Evolutionary conservation across 2,113 vertebrate genomes (phyloP).

Genomic region (Oxyura jamaicensis): DNA sequence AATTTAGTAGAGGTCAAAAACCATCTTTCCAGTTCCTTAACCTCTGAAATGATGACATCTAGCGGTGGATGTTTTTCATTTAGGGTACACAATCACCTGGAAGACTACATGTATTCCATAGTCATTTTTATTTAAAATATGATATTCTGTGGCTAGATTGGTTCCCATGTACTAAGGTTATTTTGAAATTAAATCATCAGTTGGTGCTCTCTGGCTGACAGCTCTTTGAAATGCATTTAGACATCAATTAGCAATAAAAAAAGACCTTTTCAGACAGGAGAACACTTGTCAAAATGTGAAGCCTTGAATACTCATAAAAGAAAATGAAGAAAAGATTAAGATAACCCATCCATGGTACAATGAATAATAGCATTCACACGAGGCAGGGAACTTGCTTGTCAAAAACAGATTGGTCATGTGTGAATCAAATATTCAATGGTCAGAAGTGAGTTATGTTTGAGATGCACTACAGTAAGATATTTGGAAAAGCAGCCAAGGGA

Average conservation of each 20-base stretch:
- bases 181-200: slow-evolving; percentile 12
- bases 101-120: background rate
- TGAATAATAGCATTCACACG: background rate
- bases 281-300: slow-evolving; percentile 26
- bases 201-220: background rate
- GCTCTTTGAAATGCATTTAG: background rate
- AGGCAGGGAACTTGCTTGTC: background rate
- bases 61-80: background rate
- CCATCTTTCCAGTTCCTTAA: background rate
- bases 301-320: background rate
- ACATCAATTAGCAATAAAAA: background rate
- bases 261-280: background rate
- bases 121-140: background rate
- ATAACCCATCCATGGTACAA: background rate
- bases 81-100: background rate
- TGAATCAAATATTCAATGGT: background rate
- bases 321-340: background rate
- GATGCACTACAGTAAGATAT: background rate
- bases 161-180: background rate
- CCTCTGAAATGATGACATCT: slow-evolving; percentile 51
- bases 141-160: background rate
- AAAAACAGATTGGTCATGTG: background rate
- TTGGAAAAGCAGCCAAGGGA: background rate
- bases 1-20: background rate
- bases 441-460: background rate